phyloP scores from a whole-genome alignment of 2,888 invertebrate genomes.

The Bugulina stolonifera region DNA sequence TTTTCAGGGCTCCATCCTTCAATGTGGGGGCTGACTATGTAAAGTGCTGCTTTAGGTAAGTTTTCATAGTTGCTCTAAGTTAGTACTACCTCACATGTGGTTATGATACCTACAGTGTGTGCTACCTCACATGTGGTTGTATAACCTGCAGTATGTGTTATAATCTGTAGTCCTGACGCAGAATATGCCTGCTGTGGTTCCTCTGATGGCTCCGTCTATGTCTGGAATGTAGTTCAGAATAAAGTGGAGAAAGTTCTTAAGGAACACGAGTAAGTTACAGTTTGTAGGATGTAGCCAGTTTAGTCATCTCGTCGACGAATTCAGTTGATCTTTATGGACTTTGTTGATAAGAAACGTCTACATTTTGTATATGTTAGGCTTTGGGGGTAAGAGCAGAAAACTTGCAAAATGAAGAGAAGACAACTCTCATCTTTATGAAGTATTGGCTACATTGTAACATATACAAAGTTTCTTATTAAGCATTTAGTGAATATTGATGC shows the following conservation, averaged over 20 bases:
- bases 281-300: not conserved
- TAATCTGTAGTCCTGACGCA: constrained; percentile 66
- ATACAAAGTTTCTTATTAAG: no score
- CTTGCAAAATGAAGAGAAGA: no score
- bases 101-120: not conserved
- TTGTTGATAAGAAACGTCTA: no score
- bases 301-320: no score
- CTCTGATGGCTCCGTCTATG: constrained; percentile 79
- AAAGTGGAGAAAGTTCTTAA: constrained; percentile 58
- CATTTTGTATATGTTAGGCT: no score
- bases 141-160: not conserved
- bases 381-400: no score
- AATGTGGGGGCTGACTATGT: constrained; percentile 93
- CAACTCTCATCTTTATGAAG: no score
- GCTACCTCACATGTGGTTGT: not conserved
- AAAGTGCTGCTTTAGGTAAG: constrained; percentile 72
- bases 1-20: constrained; percentile 82
- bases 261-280: constrained; percentile 47
- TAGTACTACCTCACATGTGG: not conserved
- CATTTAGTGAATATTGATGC: no score
- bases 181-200: constrained; percentile 85
- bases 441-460: no score
- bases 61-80: not conserved
- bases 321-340: not conserved
- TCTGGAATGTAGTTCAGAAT: constrained; percentile 79